These are phyloP conservation scores for Loxodonta africana DNA, from an alignment of 2,113 vertebrate genomes.

Conservation along the genomic window DNA sequence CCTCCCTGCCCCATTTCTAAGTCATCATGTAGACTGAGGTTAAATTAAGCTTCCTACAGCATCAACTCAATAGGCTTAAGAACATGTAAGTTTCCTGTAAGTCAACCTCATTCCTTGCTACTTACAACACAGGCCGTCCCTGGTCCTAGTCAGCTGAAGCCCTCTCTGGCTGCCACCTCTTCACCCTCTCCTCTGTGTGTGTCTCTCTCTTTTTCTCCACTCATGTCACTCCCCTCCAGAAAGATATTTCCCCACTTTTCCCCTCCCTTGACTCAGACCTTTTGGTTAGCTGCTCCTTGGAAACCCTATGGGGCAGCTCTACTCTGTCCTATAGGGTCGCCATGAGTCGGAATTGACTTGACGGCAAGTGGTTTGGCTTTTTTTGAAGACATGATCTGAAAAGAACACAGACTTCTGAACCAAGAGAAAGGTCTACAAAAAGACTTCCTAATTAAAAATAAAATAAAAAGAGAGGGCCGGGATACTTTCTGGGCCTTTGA, in stretches of 20 bases:
- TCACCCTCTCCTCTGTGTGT: not conserved
- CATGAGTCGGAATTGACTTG: no score
- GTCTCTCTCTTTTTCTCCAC: not conserved
- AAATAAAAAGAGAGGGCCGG: not conserved
- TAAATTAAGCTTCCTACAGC: not conserved
- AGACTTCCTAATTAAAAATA: not conserved
- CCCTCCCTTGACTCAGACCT: not conserved
- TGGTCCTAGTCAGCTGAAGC: not conserved
- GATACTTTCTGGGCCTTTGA: not conserved
- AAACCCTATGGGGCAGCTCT: no score
- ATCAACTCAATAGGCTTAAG: not conserved
- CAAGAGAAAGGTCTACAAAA: not conserved
- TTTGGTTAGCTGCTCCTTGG: no score
- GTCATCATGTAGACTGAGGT: not conserved
- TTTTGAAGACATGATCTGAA: not conserved
- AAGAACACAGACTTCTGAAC: slow-evolving; percentile 52
- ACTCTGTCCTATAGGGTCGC: no score
- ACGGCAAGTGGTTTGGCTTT: no score
- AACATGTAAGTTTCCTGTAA: not conserved
- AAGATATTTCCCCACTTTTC: not conserved
- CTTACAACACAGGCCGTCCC: not conserved
- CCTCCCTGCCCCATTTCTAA: not conserved
- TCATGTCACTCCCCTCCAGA: not conserved
- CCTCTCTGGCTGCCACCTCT: not conserved
- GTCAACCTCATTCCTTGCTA: not conserved